These are phyloP conservation scores for Oncorhynchus tshawytscha DNA, from an alignment of 2,113 vertebrate species.

Conservation along the genomic window DNA sequence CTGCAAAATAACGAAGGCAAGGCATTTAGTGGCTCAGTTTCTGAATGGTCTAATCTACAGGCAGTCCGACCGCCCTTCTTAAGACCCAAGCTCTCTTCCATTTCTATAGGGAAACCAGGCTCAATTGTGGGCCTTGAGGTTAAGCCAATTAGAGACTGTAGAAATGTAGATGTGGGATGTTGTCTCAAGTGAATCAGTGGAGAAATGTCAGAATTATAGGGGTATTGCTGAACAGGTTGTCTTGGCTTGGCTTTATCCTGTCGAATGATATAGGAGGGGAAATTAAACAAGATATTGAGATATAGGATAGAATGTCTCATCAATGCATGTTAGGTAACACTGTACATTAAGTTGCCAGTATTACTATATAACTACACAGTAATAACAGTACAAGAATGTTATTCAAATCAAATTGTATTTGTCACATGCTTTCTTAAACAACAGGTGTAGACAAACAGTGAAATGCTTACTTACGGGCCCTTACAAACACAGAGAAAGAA, in stretches of 20 bases:
- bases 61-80: slow-evolving; percentile 32
- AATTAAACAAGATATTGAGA: too few species aligned
- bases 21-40: slow-evolving; percentile 8
- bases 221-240: slow-evolving; percentile 12
- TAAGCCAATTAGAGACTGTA: slow-evolving; percentile 57
- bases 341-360: too few species aligned
- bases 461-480: too few species aligned
- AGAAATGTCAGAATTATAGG: slow-evolving; percentile 35
- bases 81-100: slow-evolving; percentile 42
- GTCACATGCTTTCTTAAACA: too few species aligned
- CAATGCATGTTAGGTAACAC: too few species aligned
- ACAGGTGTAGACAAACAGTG: too few species aligned
- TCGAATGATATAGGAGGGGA: slow-evolving; percentile 2
- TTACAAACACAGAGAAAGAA: too few species aligned
- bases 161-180: slow-evolving; percentile 45
- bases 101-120: slow-evolving; percentile 36
- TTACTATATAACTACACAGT: too few species aligned
- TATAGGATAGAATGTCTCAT: too few species aligned
- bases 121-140: slow-evolving; percentile 15
- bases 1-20: slow-evolving; percentile 25
- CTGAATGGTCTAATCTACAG: slow-evolving; percentile 32
- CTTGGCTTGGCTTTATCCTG: slow-evolving; percentile 30
- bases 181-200: neutral
- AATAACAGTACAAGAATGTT: too few species aligned
- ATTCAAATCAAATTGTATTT: too few species aligned